phyloP scores from a whole-genome alignment of 2,113 vertebrate species.

The Archilochus colubris region DNA sequence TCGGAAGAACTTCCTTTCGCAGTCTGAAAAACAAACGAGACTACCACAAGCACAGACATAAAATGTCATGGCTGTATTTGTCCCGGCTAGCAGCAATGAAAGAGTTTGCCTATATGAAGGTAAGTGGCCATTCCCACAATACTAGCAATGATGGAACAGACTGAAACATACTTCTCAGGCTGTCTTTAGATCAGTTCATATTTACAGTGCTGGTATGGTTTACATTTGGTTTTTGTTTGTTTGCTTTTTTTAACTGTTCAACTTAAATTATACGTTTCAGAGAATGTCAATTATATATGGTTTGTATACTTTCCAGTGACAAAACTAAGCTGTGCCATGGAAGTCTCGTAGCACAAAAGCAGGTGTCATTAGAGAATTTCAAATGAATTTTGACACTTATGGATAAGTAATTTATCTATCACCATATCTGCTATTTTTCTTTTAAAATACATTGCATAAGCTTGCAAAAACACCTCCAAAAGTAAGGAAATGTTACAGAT shows the following conservation, averaged over 20 bases:
- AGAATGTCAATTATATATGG: neutral
- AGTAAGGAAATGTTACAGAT: neutral
- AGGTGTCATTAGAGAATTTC: neutral
- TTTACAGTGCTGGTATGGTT: neutral
- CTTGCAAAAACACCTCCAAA: neutral
- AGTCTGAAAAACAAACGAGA: slow-evolving; percentile 97
- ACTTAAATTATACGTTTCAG: neutral
- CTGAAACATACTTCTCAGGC: neutral
- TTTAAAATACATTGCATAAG: neutral
- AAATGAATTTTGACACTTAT: neutral
- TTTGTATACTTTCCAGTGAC: neutral
- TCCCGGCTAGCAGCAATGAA: slow-evolving; percentile 97
- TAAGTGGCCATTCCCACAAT: slow-evolving; percentile 12
- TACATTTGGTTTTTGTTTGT: neutral
- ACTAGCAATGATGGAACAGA: neutral
- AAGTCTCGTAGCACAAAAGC: neutral
- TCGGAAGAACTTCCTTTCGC: slow-evolving; percentile 95
- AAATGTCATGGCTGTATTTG: slow-evolving; percentile 96
- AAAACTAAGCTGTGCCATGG: neutral
- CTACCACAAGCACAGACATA: slow-evolving; percentile 93
- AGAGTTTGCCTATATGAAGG: slow-evolving; percentile 99
- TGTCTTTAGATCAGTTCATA: neutral
- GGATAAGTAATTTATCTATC: neutral
- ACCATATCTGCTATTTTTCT: neutral
- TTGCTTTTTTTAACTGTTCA: neutral